A percentile compares a stretch with the other conserved stretches of the same genome.
phyloP scores from a whole-genome alignment of 2,113 vertebrate species.

The Riparia riparia region DNA sequence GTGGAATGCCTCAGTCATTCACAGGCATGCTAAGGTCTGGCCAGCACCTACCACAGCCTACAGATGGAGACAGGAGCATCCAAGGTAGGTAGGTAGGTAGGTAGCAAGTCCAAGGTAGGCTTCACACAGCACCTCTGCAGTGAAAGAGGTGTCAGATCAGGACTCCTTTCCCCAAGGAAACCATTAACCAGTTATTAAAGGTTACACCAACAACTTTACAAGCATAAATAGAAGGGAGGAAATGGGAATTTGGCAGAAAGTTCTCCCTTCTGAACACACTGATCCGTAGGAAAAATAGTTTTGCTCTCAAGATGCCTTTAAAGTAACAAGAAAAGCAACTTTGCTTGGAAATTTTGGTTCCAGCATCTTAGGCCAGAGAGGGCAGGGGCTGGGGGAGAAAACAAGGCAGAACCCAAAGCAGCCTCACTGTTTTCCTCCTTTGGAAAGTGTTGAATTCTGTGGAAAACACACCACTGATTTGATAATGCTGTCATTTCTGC shows the following conservation, averaged over 20 bases:
- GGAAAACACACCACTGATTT: background rate
- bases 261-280: background rate
- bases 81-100: too few relatives aligned
- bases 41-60: background rate
- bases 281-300: background rate
- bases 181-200: background rate
- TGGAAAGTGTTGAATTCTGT: background rate
- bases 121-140: background rate
- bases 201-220: background rate
- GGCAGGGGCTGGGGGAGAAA: background rate
- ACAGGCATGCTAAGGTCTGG: background rate
- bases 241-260: background rate
- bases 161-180: background rate
- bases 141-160: background rate
- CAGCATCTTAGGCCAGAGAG: background rate
- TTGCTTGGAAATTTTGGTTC: background rate
- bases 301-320: background rate
- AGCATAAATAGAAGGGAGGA: background rate
- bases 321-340: background rate
- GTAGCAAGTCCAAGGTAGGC: background rate
- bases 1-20: background rate
- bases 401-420: background rate
- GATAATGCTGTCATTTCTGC: fast-evolving
- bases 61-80: background rate
- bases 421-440: background rate